Evolutionary conservation across 2,888 invertebrate species (phyloP), one percentile per base, ranked within the genome.

Genomic region (Diplolepis rosae): DNA sequence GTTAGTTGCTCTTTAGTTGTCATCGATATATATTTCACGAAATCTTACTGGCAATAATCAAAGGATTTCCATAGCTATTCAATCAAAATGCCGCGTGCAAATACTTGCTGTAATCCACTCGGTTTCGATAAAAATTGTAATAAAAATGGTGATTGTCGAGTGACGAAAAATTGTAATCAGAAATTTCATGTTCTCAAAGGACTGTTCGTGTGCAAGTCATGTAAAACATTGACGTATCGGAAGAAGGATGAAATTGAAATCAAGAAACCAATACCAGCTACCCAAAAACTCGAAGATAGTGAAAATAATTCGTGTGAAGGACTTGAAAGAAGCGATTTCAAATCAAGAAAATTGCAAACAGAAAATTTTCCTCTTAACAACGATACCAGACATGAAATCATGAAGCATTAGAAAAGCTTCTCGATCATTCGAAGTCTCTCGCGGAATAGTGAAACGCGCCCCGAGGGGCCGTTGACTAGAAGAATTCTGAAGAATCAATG

Each of bases 351-450:
- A 54, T 30, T 30, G 54, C 28, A 54, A 28, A 15, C 30, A 54
- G 28, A 54, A 54, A 54, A 7, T 54, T 54, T 54, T 54, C n/a
- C 54, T 66, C 2, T 22, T 66, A 28, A 48, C 27, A 66, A 66
- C 66, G 27, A 48, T 66, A 13, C 66, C 66, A 13, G 28, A 66
- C n/a, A 45, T 66, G 11, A 22, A 66, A 15, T 11, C 15, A 2
- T 66, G 66, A 48, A 66, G 66, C 11, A 42, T 66, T 9, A 66
- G 42, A 48, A 24, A 66, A 66, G 48, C 66, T 28, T 6, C 48
- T 48, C 9, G 6, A 66, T 27, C 1, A n/a, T 66, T 66, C 13
- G 48, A 13, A 7, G 48, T 66, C 28, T 48, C 66, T 45, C 66
- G 66, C 15, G 11, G 48, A 27, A 66, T 48, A 9, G 66, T 48